These are phyloP conservation scores for Acanthurus lineatus DNA, from an alignment of 2,797 vertebrate genomes.

Conservation along the genomic window DNA sequence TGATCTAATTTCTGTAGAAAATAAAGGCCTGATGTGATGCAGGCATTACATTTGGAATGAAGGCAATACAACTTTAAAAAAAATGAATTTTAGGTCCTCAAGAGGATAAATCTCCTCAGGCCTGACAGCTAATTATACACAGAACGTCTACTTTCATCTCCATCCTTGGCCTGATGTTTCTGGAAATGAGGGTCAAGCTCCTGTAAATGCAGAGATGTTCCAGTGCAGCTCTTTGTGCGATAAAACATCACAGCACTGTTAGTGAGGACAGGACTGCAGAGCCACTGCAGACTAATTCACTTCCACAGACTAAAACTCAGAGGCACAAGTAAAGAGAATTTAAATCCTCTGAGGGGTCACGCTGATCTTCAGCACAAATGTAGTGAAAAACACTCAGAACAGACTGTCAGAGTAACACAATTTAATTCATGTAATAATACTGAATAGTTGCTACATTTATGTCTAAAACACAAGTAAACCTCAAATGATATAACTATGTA, in stretches of 20 bases:
- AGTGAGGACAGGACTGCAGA: constrained; percentile 61
- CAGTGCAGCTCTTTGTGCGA: constrained; percentile 45
- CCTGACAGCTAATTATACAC: constrained; percentile 63
- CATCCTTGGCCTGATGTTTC: constrained; percentile 59
- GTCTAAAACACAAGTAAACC: constrained; percentile 3
- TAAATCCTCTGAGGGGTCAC: constrained; percentile 24
- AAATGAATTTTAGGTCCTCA: constrained; percentile 23
- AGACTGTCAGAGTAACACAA: neutral
- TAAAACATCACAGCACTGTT: constrained; percentile 57
- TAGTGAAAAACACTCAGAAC: neutral
- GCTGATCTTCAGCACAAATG: constrained; percentile 7
- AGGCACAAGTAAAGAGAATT: constrained; percentile 16
- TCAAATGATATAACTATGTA: neutral
- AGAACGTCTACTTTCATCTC: constrained; percentile 53
- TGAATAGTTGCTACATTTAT: constrained; percentile 6
- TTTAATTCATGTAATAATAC: neutral
- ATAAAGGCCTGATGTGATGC: neutral
- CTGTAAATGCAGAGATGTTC: constrained; percentile 35
- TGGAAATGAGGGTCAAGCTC: constrained; percentile 58
- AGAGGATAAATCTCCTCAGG: constrained; percentile 44
- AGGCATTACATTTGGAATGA: constrained; percentile 3
- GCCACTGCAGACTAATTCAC: constrained; percentile 64
- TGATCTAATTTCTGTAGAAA: neutral
- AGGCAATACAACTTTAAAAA: constrained; percentile 14
- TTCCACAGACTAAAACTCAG: constrained; percentile 39